Base-by-base conservation (phyloP, 2,888 invertebrate species). In the Macrophya annulata region DNA sequence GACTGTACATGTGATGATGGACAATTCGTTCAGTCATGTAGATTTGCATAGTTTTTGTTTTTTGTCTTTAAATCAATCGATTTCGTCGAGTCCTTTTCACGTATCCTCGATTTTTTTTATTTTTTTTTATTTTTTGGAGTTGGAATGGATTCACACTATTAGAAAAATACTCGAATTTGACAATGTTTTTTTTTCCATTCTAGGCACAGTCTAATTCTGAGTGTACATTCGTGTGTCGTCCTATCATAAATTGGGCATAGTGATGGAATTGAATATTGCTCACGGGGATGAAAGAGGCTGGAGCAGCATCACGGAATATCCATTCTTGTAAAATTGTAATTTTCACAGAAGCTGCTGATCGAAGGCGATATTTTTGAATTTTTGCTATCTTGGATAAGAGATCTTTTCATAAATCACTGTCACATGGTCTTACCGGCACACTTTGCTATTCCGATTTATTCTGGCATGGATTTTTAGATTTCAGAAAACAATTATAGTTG, bases 381-480 rank as follows among this genome's bases (percentile, higher is more conserved):
- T 74, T 2, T 45, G 45, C 45, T 45, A 74, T 74, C 45, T 74
- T 12, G 12, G 21, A 74, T 4, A 5, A 45, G 25, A 74, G 45
- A 43, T 74, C 45, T 74, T 15, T n/a, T n/a, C 74, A 74, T 74
- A 74, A 74, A 74, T 74, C 74, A 74, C 40, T 72, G 72, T 72
- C 72, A 43, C 43, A n/a, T 3, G 12, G n/a, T 10, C 17, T 45
- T 72, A 40, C 17, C 43, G 43, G 40, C 72, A 45, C 9, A 45
- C 74, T 74, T 21, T 74, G n/a, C 45, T 12, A 43, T 45, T 45
- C 17, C 21, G 45, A 45, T 74, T 74, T 43, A 74, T 45, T 45
- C 74, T 45, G 10, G 74, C 45, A 45, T n/a, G 74, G 25, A 74
- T 74, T 74, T 45, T 17, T 12, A 21, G 45, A 74, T 45, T 9